phyloP scores from a whole-genome alignment of 2,888 invertebrate species.

The Netelia virgata region DNA sequence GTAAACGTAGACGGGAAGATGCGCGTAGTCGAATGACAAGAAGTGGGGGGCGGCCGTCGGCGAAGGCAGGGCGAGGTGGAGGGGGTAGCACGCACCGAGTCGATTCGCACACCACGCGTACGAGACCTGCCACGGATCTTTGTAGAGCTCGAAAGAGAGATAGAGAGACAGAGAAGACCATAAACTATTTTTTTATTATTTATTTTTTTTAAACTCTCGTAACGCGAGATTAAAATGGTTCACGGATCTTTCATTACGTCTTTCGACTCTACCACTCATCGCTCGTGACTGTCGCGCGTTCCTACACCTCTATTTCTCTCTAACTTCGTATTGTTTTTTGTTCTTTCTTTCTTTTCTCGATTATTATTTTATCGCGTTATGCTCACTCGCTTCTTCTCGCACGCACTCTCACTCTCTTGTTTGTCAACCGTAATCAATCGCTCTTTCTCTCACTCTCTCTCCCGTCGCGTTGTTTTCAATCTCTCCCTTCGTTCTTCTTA shows the following conservation, averaged over 20 bases:
- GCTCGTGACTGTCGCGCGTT: neutral
- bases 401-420: constrained; percentile 63
- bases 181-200: no score
- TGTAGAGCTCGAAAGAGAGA: constrained; percentile 23
- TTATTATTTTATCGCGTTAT: neutral
- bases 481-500: constrained; percentile 22
- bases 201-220: no score
- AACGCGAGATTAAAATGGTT: no score
- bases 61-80: constrained; percentile 37
- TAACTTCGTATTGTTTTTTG: neutral
- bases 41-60: constrained; percentile 19
- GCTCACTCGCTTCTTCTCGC: neutral
- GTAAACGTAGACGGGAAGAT: constrained; percentile 44
- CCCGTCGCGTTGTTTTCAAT: constrained; percentile 1
- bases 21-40: constrained; percentile 41
- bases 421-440: constrained; percentile 56
- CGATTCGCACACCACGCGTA: constrained; percentile 73
- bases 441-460: constrained; percentile 31
- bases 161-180: neutral
- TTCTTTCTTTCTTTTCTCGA: neutral
- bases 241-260: no score
- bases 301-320: neutral
- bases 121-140: constrained; percentile 22
- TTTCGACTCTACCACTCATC: no score
- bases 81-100: constrained; percentile 75